Evolutionary conservation across 2,797 vertebrate species (phyloP).

Genomic region (Scomberomorus guttatus): DNA sequence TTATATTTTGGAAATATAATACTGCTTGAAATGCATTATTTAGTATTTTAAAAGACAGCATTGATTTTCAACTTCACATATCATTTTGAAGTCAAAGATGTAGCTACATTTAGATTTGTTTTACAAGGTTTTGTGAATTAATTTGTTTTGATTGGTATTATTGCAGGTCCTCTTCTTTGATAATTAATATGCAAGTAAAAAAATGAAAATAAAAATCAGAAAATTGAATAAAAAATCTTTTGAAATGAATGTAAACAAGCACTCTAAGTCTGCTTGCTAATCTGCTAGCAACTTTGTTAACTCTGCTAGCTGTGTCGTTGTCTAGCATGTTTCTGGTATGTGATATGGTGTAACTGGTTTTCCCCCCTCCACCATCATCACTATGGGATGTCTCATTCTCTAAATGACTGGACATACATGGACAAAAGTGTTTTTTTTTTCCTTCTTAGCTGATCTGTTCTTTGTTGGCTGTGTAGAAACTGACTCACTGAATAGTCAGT

Average conservation of each 20-base stretch:
- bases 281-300: neutral
- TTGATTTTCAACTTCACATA: neutral
- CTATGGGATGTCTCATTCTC: conserved; percentile 58
- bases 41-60: too few relatives aligned
- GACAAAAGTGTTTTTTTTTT: conserved; percentile 20
- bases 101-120: neutral
- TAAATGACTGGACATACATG: neutral
- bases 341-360: conserved; percentile 15
- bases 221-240: neutral
- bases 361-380: conserved; percentile 45
- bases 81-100: neutral
- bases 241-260: neutral
- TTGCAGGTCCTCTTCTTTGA: neutral
- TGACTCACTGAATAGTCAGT: conserved; percentile 14
- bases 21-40: neutral
- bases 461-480: conserved; percentile 9
- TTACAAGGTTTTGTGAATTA: too few relatives aligned
- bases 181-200: neutral
- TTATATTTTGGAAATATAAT: neutral
- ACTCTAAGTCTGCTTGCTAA: neutral
- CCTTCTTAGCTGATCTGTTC: conserved; percentile 34
- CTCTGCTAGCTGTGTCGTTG: neutral
- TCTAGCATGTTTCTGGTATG: conserved; percentile 6
- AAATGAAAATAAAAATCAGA: neutral
- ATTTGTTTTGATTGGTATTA: neutral